Evolutionary conservation across 37 sponge, comb jelly and placozoan species (phyloP).

Genomic region (Beroe forskalii): DNA sequence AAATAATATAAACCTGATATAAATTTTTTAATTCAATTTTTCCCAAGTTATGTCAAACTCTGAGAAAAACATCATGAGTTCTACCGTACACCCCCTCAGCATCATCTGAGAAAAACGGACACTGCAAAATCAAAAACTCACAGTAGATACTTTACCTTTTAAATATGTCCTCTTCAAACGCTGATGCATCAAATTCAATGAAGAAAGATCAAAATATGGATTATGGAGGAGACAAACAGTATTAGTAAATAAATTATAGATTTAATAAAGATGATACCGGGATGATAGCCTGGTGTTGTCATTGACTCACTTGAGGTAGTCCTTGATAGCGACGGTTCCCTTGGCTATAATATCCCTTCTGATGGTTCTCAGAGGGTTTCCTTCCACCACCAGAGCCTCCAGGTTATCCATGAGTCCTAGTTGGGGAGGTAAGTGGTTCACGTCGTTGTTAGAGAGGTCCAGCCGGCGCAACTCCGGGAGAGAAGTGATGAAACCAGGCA

Average conservation of each 20-base stretch:
- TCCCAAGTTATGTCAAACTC: not conserved
- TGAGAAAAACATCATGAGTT: not conserved
- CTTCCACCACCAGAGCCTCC: not conserved
- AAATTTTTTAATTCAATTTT: no score
- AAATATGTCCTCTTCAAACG: no score
- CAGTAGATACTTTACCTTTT: no score
- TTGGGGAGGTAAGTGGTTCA: slow-evolving; percentile 30
- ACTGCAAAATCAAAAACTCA: no score
- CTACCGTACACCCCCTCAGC: not conserved
- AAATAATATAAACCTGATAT: no score
- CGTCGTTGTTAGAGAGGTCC: slow-evolving; percentile 28
- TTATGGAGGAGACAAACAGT: not conserved
- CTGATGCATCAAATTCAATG: no score
- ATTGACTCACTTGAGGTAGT: slow-evolving; percentile 50
- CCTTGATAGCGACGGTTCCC: slow-evolving; percentile 62
- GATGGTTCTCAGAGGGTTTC: slow-evolving; percentile 44
- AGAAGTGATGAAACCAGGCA: not conserved
- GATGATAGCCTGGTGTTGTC: no score
- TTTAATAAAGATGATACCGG: no score
- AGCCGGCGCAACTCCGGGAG: not conserved
- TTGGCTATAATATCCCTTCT: slow-evolving; percentile 32
- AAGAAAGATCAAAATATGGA: no score
- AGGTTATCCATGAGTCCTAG: slow-evolving; percentile 44
- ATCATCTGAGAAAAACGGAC: not conserved
- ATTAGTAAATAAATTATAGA: no score